Base-by-base conservation (phyloP, 2,113 vertebrate species). In the Sprattus sprattus region DNA sequence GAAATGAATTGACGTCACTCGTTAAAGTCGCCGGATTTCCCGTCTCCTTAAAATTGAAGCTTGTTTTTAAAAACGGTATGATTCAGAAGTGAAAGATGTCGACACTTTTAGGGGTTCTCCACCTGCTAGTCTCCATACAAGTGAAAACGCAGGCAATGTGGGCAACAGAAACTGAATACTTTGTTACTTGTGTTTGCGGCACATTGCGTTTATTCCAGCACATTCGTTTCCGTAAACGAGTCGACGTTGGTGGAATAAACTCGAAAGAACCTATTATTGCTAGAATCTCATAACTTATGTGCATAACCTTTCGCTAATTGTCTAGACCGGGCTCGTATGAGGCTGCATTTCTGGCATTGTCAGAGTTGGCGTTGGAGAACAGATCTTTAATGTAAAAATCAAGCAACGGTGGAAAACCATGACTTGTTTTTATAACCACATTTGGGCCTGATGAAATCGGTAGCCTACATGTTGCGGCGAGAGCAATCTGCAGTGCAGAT, bases 401-500 rank as follows among this genome's bases (percentile, higher is more conserved):
- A 28, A 71, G 64, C 64, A 25, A 15, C 10, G 8, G 28, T 25
- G 9, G 1, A 39, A 39, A 39, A 39, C 9, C 64, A 60, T 75
- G 88, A 85, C 80, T 87, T 39, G 20, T 86, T 64, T 86, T 57
- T 4, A 71, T 64, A 64, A 83, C 45, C 81, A 45, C 83, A 67
- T 39, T 46, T 87, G 75, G 67, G 60, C 46, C 81, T 71, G 64
- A 28, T 71, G 25, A 71, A 71, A 71, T 71, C 9, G 22, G 25
- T 71, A 13, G n/a, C 64, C 64, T 28, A 49, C 86, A 81, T 83
- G 78, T 78, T 87, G 83, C 86, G 45, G 75, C 44, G 45, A 81
- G 88, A 67, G 87, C 86, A 88, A 67, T 85, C 91, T 92, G 92
- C 92, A 94, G 84, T 94, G 94, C 94, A 91, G 94, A 92, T 87